Base-by-base conservation (phyloP, 2,113 vertebrate species). In the Chamaea fasciata region DNA sequence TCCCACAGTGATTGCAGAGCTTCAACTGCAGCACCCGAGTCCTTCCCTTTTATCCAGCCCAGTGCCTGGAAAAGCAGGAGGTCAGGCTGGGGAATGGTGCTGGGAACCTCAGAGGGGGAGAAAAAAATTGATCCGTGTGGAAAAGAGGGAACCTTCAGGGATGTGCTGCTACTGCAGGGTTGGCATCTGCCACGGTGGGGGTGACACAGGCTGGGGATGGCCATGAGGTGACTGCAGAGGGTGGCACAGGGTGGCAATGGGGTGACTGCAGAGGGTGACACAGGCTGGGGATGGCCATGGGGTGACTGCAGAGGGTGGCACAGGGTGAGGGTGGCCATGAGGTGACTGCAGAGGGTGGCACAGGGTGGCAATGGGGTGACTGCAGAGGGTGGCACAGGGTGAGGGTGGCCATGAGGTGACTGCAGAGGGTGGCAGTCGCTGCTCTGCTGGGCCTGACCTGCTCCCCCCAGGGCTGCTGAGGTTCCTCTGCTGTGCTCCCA, bases 191-290 rank as follows among this genome's bases (percentile, higher is more conserved):
- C 39, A 47, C 1, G 2, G 28, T 11, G 13, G 15, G 17, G 13
- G 47, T 62, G 80, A 6, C 67, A 71, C 37, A 24, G 55, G 7
- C 0, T 23, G 27, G 0, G 13, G 19, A 0, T 17, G 63, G 13
- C 9, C 23, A 26, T 7, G 20, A 13, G 46, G 46, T 46, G 46
- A 46, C 46, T 46, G 46, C 46, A 46, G 19, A 49, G 47, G 49
- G 24, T 69, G 79, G 4, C 64, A 69, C n/a, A 33, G 42, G 6
- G 1, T 22, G n/a, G n/a, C n/a, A n/a, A n/a, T n/a, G n/a, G n/a
- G 46, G 46, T 46, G 46, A 46, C 46, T 46, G 46, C 46, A 46
- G 19, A 49, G 47, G 49, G 24, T 15, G 49, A 14, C 49, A 47
- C 46, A 47, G 21, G 46, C 6, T 13, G 41, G 16, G 41, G 14